Conservation (phyloP, 1,140 invertebrate species). For the Eriocheir sinensis region DNA sequence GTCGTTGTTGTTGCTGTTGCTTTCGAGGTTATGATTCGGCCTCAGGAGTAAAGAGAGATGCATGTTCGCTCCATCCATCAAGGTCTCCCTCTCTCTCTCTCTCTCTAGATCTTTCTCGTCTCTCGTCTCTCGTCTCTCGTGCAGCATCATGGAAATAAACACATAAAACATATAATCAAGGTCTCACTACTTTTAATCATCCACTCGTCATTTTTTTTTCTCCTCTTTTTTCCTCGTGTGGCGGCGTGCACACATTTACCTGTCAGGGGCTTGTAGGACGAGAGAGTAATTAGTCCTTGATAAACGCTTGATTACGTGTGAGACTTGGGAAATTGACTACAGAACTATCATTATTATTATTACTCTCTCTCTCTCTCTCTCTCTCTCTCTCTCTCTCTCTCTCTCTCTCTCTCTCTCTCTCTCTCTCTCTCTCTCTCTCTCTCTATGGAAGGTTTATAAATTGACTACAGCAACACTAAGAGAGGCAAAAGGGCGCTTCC, state of each 20-base stretch:
- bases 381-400: constrained; percentile 18
- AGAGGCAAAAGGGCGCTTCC: neutral
- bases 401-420: constrained; percentile 48
- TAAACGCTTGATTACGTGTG: neutral
- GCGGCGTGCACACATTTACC: neutral
- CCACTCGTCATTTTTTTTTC: neutral
- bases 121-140: neutral
- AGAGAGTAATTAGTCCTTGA: constrained; percentile 15
- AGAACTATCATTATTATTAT: neutral
- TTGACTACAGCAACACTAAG: neutral
- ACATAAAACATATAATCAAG: constrained; percentile 26
- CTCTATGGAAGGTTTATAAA: constrained; percentile 39
- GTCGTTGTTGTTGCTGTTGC: too few relatives aligned
- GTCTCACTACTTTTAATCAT: neutral
- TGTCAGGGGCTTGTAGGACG: neutral
- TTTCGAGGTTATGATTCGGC: too few relatives aligned
- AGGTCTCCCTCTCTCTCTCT: constrained; percentile 22
- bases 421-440: constrained; percentile 17
- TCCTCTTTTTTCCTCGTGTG: neutral
- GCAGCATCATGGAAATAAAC: neutral
- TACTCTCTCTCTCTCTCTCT: constrained; percentile 9
- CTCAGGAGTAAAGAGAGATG: too few relatives aligned
- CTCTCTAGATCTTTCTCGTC: neutral
- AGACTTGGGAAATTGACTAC: constrained; percentile 7
- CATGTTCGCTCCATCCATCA: too few relatives aligned